A percentile compares a stretch with the other conserved stretches of the same genome.
Evolutionary conservation across 2,888 invertebrate species (phyloP).

Genomic region (Oligia strigilis): DNA sequence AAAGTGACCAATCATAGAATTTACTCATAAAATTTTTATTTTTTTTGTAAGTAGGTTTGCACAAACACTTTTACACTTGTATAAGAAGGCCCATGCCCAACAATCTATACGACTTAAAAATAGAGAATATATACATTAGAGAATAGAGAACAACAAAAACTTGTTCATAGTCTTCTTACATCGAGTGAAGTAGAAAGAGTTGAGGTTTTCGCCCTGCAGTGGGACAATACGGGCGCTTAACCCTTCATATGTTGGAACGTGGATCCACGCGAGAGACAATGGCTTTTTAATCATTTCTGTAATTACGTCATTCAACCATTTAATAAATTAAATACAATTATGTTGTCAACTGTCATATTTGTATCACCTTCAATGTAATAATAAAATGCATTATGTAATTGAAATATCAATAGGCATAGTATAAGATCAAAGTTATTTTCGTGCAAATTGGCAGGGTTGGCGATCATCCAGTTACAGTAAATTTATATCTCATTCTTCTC

Average conservation of each 20-base stretch:
- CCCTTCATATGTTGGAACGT: no score
- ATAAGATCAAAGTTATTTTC: conserved; percentile 51
- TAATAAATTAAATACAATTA: background rate
- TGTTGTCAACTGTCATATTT: background rate
- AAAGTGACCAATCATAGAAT: background rate
- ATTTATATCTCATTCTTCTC: conserved; percentile 38
- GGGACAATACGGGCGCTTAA: background rate
- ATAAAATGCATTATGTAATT: conserved; percentile 32
- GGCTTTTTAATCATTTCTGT: background rate
- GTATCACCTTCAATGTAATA: conserved; percentile 23
- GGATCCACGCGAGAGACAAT: background rate
- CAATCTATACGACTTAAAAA: background rate
- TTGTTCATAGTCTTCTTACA: background rate
- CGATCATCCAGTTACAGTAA: conserved; percentile 49
- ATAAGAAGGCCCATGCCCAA: background rate
- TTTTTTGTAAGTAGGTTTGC: no score
- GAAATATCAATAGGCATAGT: conserved; percentile 31
- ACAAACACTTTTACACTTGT: no score
- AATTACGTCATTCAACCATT: background rate
- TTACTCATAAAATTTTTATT: background rate
- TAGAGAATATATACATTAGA: background rate
- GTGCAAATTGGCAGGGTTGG: conserved; percentile 54
- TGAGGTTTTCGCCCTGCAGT: no score
- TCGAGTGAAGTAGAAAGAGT: no score
- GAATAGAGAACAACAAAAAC: background rate